A percentile compares a stretch with the other conserved stretches of the same genome.
phyloP scores from a whole-genome alignment of 2,113 vertebrate genomes.

The Melanerpes aurifrons region DNA sequence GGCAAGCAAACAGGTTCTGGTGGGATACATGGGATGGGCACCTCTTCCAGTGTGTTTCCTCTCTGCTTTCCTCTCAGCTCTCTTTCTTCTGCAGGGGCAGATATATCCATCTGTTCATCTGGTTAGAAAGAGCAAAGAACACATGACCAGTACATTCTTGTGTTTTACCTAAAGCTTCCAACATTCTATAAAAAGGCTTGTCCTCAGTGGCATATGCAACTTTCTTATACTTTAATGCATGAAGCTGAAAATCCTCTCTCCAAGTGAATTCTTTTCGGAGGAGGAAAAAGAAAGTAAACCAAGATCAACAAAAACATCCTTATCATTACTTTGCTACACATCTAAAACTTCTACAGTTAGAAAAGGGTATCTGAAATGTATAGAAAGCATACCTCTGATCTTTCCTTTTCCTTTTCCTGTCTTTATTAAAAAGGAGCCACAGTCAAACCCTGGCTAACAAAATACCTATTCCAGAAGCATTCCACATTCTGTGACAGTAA shows the following conservation, averaged over 20 bases:
- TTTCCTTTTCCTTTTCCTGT: not conserved
- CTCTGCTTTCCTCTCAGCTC: constrained; percentile 33
- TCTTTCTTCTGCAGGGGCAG: constrained; percentile 60
- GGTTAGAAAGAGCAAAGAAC: constrained; percentile 41
- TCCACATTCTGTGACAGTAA: not conserved
- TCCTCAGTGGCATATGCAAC: not conserved
- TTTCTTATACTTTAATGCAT: not conserved
- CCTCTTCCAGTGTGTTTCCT: constrained; percentile 68
- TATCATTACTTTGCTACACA: not conserved
- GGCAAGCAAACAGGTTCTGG: constrained; percentile 62
- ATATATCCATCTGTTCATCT: constrained; percentile 82
- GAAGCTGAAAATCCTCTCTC: not conserved
- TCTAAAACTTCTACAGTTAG: not conserved
- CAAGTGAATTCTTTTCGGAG: not conserved
- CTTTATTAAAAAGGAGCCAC: not conserved
- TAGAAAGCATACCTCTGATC: not conserved
- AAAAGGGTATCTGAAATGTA: not conserved
- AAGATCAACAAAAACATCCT: not conserved
- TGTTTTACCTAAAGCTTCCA: not conserved
- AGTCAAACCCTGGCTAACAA: not conserved
- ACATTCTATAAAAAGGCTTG: not conserved
- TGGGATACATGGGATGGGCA: constrained; percentile 7
- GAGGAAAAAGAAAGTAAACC: no score
- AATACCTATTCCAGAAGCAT: not conserved
- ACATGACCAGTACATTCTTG: not conserved